phyloP scores from a whole-genome alignment of 2,888 invertebrate genomes.

The Phalera bucephala region DNA sequence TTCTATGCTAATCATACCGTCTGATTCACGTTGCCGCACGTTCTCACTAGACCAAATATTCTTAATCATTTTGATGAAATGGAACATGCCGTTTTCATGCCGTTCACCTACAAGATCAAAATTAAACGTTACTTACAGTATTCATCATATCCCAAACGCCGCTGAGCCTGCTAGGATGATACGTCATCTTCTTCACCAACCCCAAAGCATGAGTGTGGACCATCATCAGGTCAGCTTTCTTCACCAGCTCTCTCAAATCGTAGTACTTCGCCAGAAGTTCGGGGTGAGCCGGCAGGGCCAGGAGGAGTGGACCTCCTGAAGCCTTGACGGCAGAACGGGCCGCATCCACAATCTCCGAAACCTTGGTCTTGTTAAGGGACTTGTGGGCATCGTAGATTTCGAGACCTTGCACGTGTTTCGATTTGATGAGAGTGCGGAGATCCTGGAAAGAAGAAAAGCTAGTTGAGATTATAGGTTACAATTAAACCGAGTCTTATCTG shows the following conservation, averaged over 20 bases:
- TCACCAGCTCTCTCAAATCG: slow-evolving; percentile 85
- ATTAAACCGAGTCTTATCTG: not conserved
- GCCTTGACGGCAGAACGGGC: slow-evolving; percentile 72
- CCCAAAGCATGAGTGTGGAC: slow-evolving; percentile 87
- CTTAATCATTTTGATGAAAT: no score
- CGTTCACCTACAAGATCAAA: no score
- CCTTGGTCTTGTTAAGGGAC: slow-evolving; percentile 74
- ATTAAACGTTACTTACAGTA: slow-evolving; percentile 80
- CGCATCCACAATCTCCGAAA: slow-evolving; percentile 69
- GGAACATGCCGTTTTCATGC: no score
- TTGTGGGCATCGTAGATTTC: slow-evolving; percentile 82
- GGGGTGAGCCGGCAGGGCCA: slow-evolving; percentile 85
- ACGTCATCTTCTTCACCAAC: slow-evolving; percentile 86
- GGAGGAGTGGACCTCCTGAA: slow-evolving; percentile 76
- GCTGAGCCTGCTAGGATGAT: slow-evolving; percentile 89
- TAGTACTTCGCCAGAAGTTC: slow-evolving; percentile 88
- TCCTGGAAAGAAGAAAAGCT: slow-evolving; percentile 63
- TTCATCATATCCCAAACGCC: slow-evolving; percentile 91
- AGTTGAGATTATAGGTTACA: not conserved
- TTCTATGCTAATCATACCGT: no score
- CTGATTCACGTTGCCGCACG: no score
- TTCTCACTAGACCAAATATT: no score
- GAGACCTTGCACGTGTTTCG: slow-evolving; percentile 81
- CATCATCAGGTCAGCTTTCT: slow-evolving; percentile 86
- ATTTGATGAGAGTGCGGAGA: slow-evolving; percentile 78